Evolutionary conservation across 1,140 invertebrate genomes (phyloP).

Genomic region (Drosophila elegans): DNA sequence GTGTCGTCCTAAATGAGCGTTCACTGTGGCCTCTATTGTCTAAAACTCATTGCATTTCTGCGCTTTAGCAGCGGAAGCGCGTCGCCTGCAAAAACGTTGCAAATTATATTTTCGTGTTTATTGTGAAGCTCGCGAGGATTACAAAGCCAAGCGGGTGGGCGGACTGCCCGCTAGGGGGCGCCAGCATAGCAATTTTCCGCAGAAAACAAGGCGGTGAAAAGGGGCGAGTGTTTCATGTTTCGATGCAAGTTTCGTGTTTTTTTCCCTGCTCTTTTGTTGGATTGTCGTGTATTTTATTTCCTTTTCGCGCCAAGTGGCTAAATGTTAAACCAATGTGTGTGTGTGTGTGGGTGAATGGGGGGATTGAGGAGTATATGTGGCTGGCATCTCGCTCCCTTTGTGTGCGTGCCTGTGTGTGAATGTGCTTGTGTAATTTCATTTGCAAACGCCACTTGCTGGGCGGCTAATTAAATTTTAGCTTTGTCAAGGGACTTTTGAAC

Average conservation of each 20-base stretch:
- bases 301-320: conserved; percentile 75
- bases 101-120: conserved; percentile 83
- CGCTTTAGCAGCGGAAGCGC: conserved; percentile 48
- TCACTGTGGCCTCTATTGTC: conserved; percentile 39
- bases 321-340: conserved; percentile 70
- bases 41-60: conserved; percentile 54
- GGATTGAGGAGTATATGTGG: conserved; percentile 6
- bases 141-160: conserved; percentile 47
- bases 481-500: conserved; percentile 78
- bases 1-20: background rate
- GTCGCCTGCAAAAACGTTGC: conserved; percentile 65
- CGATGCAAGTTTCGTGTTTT: conserved; percentile 43
- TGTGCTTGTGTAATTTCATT: conserved; percentile 78
- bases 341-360: background rate
- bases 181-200: conserved; percentile 38
- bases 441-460: conserved; percentile 78
- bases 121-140: conserved; percentile 77
- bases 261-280: conserved; percentile 37
- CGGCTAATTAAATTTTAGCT: conserved; percentile 82
- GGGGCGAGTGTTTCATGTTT: conserved; percentile 45
- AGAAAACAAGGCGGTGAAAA: conserved; percentile 10
- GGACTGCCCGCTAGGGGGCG: conserved; percentile 18
- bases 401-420: conserved; percentile 22
- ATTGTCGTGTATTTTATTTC: conserved; percentile 66
- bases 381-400: conserved; percentile 34